phyloP scores from a whole-genome alignment of 2,888 invertebrate genomes.

The Anticlea derivata region DNA sequence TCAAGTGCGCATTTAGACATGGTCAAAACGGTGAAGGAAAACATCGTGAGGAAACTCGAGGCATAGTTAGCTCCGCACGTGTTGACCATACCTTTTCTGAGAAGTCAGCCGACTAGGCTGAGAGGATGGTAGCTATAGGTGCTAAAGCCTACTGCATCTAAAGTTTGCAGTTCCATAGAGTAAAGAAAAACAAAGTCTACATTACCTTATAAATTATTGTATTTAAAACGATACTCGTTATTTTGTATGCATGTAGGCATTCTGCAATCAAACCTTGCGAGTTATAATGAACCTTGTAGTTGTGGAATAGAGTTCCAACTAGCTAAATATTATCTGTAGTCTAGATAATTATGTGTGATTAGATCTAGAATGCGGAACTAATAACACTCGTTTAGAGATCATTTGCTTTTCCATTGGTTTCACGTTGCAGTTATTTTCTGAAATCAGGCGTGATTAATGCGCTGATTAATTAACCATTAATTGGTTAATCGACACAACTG shows the following conservation, averaged over 20 bases:
- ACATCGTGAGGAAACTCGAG: too few species aligned
- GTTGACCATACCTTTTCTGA: too few species aligned
- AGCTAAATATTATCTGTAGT: background rate
- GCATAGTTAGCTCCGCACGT: too few species aligned
- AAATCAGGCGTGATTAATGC: conserved; percentile 9
- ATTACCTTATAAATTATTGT: too few species aligned
- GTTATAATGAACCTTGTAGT: conserved; percentile 2
- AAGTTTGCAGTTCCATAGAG: too few species aligned
- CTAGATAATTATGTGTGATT: conserved; percentile 31
- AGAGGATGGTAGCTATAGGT: too few species aligned
- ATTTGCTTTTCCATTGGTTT: conserved; percentile 41
- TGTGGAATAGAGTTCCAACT: conserved; percentile 1
- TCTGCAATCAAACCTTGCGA: background rate
- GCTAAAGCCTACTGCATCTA: too few species aligned
- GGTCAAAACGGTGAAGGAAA: too few species aligned
- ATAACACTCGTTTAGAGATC: conserved; percentile 41
- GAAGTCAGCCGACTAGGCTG: too few species aligned
- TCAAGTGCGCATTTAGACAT: too few species aligned
- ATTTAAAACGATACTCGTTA: conserved; percentile 9
- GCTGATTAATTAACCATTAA: background rate
- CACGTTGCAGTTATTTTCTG: conserved; percentile 12
- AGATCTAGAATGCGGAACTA: conserved; percentile 50
- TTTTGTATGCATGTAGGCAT: background rate
- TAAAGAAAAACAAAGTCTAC: too few species aligned
- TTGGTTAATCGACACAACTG: too few species aligned